A percentile compares a stretch with the other conserved stretches of the same genome.
phyloP scores from a whole-genome alignment of 2,888 invertebrate genomes.

The Ellobium chinense region DNA sequence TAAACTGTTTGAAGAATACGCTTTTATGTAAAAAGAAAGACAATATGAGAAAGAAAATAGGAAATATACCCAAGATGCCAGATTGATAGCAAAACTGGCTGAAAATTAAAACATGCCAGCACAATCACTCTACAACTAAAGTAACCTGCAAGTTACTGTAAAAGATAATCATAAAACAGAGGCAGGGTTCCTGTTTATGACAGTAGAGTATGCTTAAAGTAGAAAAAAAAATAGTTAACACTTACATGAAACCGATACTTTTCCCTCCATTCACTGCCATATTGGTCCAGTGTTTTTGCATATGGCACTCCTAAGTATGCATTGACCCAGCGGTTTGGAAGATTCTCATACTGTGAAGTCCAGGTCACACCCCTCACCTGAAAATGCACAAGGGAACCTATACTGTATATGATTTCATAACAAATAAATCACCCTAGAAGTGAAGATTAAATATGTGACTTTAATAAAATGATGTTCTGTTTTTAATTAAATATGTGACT shows the following conservation, averaged over 20 bases:
- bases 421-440: not conserved
- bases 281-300: slow-evolving; percentile 77
- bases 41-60: no score
- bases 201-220: not conserved
- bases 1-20: no score
- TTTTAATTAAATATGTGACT: slow-evolving; percentile 2
- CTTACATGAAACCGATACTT: slow-evolving; percentile 73
- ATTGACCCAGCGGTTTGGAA: slow-evolving; percentile 67
- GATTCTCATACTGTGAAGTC: slow-evolving; percentile 62
- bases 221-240: not conserved
- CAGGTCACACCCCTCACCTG: slow-evolving; percentile 65
- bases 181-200: no score
- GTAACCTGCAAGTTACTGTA: no score
- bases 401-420: not conserved
- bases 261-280: slow-evolving; percentile 60
- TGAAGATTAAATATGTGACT: not conserved
- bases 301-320: slow-evolving; percentile 80
- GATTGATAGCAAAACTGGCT: no score
- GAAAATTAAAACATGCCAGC: no score
- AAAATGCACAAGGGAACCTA: not conserved
- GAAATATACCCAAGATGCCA: no score
- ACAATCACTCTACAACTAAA: no score
- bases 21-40: no score
- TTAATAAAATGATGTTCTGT: not conserved
- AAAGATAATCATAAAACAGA: no score